Conservation (phyloP, 92 coral and sea anemone species). For the Zoanthus sociatus region DNA sequence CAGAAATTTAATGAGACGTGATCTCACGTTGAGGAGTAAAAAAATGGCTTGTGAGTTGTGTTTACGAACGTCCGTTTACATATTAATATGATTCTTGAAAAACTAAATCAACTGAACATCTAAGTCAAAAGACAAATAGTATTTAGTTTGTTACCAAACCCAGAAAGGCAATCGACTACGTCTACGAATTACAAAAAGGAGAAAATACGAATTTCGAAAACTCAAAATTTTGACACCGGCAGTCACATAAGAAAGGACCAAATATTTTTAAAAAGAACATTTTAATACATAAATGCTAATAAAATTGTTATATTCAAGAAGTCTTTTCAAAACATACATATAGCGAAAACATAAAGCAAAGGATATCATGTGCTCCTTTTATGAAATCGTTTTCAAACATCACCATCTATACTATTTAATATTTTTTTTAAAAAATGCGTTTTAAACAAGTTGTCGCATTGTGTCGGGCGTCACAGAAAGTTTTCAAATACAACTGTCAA, state of each 20-base stretch:
- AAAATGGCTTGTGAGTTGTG: background rate
- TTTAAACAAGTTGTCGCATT: background rate
- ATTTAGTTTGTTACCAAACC: background rate
- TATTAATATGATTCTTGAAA: background rate
- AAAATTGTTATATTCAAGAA: background rate
- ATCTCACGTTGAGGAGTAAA: background rate
- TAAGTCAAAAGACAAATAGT: background rate
- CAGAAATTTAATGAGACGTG: too few relatives aligned
- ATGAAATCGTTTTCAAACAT: background rate
- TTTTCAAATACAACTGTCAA: background rate
- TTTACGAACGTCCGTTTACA: background rate
- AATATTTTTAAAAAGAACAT: background rate
- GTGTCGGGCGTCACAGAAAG: background rate
- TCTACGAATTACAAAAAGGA: background rate
- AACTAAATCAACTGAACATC: background rate
- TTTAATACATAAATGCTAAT: background rate
- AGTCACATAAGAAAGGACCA: background rate
- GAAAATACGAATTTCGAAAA: background rate
- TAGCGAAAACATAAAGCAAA: background rate
- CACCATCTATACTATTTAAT: background rate
- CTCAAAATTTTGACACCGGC: constrained; percentile 25
- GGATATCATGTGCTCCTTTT: background rate
- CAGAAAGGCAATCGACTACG: background rate
- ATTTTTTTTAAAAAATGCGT: background rate
- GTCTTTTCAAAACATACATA: background rate